Conservation (phyloP, 2,888 invertebrate genomes). For the Drosophila yooni region DNA sequence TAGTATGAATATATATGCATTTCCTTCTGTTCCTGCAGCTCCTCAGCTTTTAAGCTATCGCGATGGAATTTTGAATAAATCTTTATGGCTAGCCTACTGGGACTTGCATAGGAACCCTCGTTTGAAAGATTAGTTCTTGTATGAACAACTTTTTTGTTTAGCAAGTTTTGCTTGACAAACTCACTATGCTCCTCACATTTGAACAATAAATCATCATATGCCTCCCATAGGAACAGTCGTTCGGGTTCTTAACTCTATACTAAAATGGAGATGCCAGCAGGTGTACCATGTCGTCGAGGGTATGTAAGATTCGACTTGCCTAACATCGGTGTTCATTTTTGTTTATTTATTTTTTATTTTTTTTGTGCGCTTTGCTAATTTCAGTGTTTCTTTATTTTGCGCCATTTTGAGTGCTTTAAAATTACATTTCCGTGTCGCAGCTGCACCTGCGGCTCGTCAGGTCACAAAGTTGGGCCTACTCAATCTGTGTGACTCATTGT, state of each 20-base stretch:
- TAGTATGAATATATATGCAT: neutral
- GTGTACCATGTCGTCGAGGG: neutral
- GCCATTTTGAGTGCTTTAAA: constrained; percentile 70
- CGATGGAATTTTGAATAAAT: neutral
- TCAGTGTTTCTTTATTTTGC: constrained; percentile 36
- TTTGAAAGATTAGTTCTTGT: neutral
- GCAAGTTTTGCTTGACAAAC: neutral
- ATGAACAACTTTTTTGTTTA: neutral
- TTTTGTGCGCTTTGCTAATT: constrained; percentile 53
- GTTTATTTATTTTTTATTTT: neutral
- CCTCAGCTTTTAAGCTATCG: neutral
- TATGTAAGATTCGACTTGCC: neutral
- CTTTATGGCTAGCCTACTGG: neutral
- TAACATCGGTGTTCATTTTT: neutral
- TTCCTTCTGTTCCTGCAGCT: neutral
- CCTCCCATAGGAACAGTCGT: neutral
- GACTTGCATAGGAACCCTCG: neutral
- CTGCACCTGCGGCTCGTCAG: constrained; percentile 71
- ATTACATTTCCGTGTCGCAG: constrained; percentile 77
- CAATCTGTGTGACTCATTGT: constrained; percentile 81
- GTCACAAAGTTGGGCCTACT: constrained; percentile 58
- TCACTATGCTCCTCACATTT: neutral
- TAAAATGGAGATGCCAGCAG: neutral
- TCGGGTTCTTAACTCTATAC: neutral
- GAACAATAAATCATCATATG: neutral